Conservation (phyloP, 2,797 vertebrate genomes). For the Microhierax caerulescens region DNA sequence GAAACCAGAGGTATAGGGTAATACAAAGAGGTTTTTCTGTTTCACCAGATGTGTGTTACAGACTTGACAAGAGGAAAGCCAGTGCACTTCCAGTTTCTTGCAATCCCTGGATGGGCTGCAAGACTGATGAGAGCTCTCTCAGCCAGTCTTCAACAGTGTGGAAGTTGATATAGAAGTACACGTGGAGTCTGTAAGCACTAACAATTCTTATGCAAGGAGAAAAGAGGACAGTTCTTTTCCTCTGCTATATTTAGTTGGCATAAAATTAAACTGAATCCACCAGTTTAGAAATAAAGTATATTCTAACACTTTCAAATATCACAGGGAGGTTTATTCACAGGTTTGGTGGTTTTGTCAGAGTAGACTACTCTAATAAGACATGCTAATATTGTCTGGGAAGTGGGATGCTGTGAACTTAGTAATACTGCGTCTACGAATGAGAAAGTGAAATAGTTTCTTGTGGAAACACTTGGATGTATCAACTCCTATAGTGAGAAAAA, state of each 20-base stretch:
- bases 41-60: background rate
- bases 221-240: background rate
- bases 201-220: background rate
- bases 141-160: background rate
- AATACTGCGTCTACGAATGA: background rate
- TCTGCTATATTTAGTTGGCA: background rate
- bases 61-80: background rate
- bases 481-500: slow-evolving; percentile 36
- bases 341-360: background rate
- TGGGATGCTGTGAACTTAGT: background rate
- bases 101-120: background rate
- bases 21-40: background rate
- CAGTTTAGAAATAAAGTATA: background rate
- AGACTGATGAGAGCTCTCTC: background rate
- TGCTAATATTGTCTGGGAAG: slow-evolving; percentile 7
- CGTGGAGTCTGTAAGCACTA: background rate
- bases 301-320: background rate
- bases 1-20: background rate
- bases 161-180: background rate
- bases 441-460: slow-evolving; percentile 24
- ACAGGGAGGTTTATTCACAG: background rate
- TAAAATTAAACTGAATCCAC: background rate
- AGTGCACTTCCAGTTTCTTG: background rate
- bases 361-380: background rate
- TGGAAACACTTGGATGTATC: background rate